Evolutionary conservation across 2,888 invertebrate species (phyloP).

Genomic region (Drosophila multiciliata): DNA sequence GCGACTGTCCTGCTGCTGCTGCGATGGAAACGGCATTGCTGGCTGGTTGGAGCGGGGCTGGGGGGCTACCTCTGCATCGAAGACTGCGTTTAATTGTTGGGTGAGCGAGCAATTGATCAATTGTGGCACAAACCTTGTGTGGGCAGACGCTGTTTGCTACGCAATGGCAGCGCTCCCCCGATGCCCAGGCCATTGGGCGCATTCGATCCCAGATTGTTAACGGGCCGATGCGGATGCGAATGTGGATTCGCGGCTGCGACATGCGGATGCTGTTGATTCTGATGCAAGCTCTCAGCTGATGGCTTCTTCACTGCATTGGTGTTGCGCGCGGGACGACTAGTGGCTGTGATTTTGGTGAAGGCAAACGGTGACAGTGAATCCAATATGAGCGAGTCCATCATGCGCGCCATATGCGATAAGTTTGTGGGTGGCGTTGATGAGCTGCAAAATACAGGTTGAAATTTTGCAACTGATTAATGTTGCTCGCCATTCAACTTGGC

Average conservation of each 20-base stretch:
- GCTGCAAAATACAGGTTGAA: conserved; percentile 79
- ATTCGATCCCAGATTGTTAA: conserved; percentile 67
- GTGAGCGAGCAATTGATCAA: conserved; percentile 33
- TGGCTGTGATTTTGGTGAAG: conserved; percentile 88
- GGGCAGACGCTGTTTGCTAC: conserved; percentile 83
- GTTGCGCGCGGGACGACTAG: conserved; percentile 85
- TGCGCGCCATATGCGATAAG: conserved; percentile 89
- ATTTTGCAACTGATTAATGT: conserved; percentile 6
- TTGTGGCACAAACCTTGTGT: conserved; percentile 82
- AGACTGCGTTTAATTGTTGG: conserved; percentile 70
- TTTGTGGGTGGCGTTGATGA: conserved; percentile 86
- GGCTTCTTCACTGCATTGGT: conserved; percentile 57
- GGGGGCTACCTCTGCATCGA: conserved; percentile 84
- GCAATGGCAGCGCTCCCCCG: conserved; percentile 66
- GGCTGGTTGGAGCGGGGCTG: conserved; percentile 81
- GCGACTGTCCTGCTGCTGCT: conserved; percentile 86
- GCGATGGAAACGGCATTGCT: conserved; percentile 78
- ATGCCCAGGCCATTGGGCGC: conserved; percentile 70
- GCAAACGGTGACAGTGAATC: conserved; percentile 89
- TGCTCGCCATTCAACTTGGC: conserved; percentile 62
- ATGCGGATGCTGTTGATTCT: conserved; percentile 31
- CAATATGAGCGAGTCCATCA: conserved; percentile 90
- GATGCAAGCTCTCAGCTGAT: conserved; percentile 42
- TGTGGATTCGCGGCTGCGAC: conserved; percentile 31
- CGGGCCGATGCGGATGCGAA: conserved; percentile 57